Evolutionary conservation across 2,797 vertebrate species (phyloP), one percentile per base, ranked within the genome.

Genomic region (Phoebastria nigripes): DNA sequence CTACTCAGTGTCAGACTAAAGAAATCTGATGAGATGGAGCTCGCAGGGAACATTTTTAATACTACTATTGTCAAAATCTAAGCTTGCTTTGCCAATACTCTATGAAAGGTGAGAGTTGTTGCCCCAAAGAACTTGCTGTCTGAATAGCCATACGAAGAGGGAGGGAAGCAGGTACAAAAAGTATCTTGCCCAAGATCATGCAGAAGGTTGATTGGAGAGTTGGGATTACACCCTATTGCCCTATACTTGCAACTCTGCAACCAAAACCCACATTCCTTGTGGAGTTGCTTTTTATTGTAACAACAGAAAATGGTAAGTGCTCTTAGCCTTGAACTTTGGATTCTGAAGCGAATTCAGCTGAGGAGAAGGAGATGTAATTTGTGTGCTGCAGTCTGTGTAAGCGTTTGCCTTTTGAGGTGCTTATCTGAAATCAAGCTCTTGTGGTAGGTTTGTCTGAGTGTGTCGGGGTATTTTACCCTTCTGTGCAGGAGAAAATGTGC

Each of bases 1-100:
- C 59, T 79, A 0, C 33, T 71, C 0, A 0, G 29, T 51, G 51
- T 69, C 55, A 73, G 42, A 47, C 55, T 62, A 9, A 61, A 74
- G 79, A 83, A 76, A 44, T 58, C 42, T 39, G 44, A 39, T 47
- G 74, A 82, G 39, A 19, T 67, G 54, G 44, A 63, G 49, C 31
- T 89, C 6, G 0, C 33, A 31, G 29, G 63, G 42, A 61, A 29
- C 6, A 2, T 20, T 55, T 85, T 80, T 59, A 52, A 29, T 37
- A 8, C 77, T 39, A 6, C 12, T 47, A 0, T 61, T 66, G 17
- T 77, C 39, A 87, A 89, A 87, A 62, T 20, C 26, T 10, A 19
- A n/a, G 20, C 61, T 87, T 84, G 14, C 3, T 79, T 78, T 84
- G 58, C 46, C 37, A 15, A 5, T 58, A 5, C 39, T 31, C 0